Conservation (phyloP, 2,888 invertebrate species). For the Cheilosia urbana region DNA sequence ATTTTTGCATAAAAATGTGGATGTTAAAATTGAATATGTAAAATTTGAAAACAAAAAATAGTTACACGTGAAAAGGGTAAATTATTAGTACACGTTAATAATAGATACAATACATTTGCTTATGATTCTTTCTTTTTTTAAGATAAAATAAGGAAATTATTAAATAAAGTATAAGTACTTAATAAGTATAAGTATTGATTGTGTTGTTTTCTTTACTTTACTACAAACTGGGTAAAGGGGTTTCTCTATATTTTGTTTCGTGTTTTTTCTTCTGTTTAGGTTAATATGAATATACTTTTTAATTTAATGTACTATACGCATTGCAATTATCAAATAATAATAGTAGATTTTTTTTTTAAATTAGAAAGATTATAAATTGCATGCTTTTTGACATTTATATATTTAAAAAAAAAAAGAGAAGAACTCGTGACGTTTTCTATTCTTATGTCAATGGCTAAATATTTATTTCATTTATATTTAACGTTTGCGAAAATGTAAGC, state of each 20-base stretch:
- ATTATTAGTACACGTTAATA: constrained; percentile 48
- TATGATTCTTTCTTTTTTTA: constrained; percentile 50
- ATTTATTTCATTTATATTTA: constrained; percentile 24
- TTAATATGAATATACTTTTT: constrained; percentile 42
- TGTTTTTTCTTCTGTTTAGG: constrained; percentile 20
- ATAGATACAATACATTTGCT: constrained; percentile 70
- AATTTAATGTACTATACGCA: constrained; percentile 36
- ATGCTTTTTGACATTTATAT: constrained; percentile 35
- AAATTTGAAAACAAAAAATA: constrained; percentile 26
- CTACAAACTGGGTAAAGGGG: constrained; percentile 58
- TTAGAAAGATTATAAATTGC: constrained; percentile 53
- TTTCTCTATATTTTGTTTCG: constrained; percentile 26
- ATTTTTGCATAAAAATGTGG: constrained; percentile 22
- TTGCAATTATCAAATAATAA: constrained; percentile 49
- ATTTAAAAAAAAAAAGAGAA: constrained; percentile 18
- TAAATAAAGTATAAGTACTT: constrained; percentile 37
- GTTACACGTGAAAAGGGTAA: constrained; percentile 33
- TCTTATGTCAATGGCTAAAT: constrained; percentile 14
- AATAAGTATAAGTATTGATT: constrained; percentile 31
- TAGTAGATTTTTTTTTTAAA: constrained; percentile 7
- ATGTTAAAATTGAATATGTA: constrained; percentile 40
- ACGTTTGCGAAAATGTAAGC: constrained; percentile 70
- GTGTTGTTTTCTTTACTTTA: constrained; percentile 44
- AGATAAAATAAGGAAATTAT: constrained; percentile 34
- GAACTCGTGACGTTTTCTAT: constrained; percentile 42